Evolutionary conservation across 2,113 vertebrate genomes (phyloP), one percentile per base, ranked within the genome.

Genomic region (Thermophis baileyi): DNA sequence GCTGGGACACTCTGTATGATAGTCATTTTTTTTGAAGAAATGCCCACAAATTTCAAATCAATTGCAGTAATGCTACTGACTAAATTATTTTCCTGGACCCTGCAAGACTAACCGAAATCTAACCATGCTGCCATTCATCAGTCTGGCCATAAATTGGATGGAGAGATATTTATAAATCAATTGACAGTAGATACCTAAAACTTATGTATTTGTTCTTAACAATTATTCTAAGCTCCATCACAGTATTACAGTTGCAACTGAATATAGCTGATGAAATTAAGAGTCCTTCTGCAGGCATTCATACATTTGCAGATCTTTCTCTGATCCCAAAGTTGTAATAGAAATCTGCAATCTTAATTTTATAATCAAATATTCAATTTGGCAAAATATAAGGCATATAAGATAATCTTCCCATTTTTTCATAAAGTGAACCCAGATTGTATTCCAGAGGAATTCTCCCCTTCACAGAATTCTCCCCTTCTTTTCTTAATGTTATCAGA

Each of bases 331-430:
- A 90, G 24, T 90, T 81, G 20, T 87, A 90, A 87, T 63, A 46
- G 92, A 89, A 93, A 86, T 90, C n/a, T 63, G 60, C 54, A 18
- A 55, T 57, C 53, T 93, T 86, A 53, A 20, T 89, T 90, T 89
- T 85, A 93, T 30, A 86, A 90, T 60, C 74, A 93, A 90, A 86
- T 87, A 90, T 87, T 93, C 92, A 51, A 14, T 87, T 90, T 86
- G 7, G 46, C 24, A 89, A 54, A 44, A 87, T 46, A 51, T 85
- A 87, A 90, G 44, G 12, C 30, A 51, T 86, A 22, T 14, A 90
- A 86, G 24, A 49, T 85, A 14, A 51, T 63, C n/a, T 60, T 90
- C 10, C 40, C 16, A 47, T 60, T 25, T 54, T 90, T 90, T 47
- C 69, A 89, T 40, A 30, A 25, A 57, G 40, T 16, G 35, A 14